These are phyloP conservation scores for Tachysurus fulvidraco DNA, from an alignment of 2,113 vertebrate genomes.

Conservation along the genomic window DNA sequence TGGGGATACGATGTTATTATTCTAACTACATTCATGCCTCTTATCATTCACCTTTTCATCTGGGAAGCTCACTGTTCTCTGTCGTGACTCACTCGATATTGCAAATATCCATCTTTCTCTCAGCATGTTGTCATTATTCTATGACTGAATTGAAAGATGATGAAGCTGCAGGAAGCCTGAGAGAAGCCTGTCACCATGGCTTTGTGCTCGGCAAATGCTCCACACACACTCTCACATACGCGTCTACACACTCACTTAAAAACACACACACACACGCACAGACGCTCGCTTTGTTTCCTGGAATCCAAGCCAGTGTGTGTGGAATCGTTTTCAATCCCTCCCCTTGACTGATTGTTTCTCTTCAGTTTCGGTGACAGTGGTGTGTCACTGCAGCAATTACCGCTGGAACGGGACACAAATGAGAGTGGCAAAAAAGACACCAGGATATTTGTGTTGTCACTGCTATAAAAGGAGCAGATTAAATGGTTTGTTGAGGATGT, in stretches of 20 bases:
- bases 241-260: not conserved
- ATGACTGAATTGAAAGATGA: slow-evolving; percentile 29
- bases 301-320: not conserved
- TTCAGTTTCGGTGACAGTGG: not conserved
- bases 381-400: slow-evolving; percentile 17
- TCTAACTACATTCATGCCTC: not conserved
- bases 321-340: not conserved
- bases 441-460: slow-evolving; percentile 10
- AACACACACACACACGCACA: not conserved
- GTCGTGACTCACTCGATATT: not conserved
- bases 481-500: slow-evolving; percentile 16
- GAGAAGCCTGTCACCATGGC: slow-evolving; percentile 31
- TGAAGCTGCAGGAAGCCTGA: slow-evolving; percentile 27
- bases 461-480: not conserved
- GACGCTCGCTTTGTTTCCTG: not conserved
- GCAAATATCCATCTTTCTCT: slow-evolving; percentile 28
- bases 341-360: slow-evolving; percentile 3
- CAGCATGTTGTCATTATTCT: slow-evolving; percentile 30
- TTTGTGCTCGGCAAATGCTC: slow-evolving; percentile 30
- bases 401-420: slow-evolving; percentile 7
- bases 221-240: not conserved
- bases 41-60: slow-evolving; percentile 5
- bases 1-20: not conserved
- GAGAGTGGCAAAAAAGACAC: not conserved
- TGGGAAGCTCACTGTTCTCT: not conserved